phyloP scores from a whole-genome alignment of 2,888 invertebrate genomes.

The Rugalucina vietnamica region DNA sequence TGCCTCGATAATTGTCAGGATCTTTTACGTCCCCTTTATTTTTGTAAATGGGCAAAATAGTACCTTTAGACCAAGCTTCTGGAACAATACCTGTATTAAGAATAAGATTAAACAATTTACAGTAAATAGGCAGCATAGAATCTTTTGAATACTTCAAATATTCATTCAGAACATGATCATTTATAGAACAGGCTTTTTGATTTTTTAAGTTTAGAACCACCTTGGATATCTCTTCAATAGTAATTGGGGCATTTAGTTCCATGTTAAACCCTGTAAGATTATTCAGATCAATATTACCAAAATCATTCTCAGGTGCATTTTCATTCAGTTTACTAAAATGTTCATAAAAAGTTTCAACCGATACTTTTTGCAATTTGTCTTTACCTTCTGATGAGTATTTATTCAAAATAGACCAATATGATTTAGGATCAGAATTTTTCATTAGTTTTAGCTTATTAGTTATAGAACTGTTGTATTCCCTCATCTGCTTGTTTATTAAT shows the following conservation, averaged over 20 bases:
- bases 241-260: background rate
- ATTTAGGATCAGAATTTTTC: constrained; percentile 7
- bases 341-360: background rate
- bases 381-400: background rate
- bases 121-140: background rate
- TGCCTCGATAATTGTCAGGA: background rate
- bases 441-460: background rate
- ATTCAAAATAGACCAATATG: constrained; percentile 8
- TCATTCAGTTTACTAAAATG: constrained; percentile 11
- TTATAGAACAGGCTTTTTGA: constrained; percentile 2
- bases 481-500: background rate
- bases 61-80: no score
- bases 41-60: background rate
- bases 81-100: background rate
- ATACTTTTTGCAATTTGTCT: background rate
- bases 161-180: background rate
- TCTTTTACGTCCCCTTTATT: background rate
- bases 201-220: background rate
- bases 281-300: background rate
- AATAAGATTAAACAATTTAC: constrained; percentile 7
- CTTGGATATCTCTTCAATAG: background rate
- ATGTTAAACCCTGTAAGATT: background rate
- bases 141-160: constrained; percentile 5
- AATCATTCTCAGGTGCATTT: background rate
- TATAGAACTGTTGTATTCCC: background rate